Conservation (phyloP, 2,888 invertebrate species). For the Epistrophella euchroma region DNA sequence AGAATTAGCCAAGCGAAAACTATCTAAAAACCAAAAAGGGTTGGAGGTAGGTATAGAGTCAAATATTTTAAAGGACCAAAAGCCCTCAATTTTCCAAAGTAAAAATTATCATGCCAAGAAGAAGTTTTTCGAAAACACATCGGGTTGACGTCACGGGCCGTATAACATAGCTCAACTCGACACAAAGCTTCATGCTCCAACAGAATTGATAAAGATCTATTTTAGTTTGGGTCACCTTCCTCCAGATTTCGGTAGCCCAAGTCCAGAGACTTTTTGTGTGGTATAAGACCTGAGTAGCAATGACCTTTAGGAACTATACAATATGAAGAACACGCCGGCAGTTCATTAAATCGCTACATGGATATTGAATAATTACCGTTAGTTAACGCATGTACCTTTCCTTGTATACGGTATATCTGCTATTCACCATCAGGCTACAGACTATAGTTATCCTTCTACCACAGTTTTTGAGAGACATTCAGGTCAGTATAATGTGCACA, state of each 20-base stretch:
- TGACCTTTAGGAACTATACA: conserved; percentile 23
- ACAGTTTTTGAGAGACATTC: conserved; percentile 13
- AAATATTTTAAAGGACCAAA: neutral
- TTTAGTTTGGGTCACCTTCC: conserved; percentile 13
- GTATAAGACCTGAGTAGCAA: conserved; percentile 2
- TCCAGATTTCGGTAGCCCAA: neutral
- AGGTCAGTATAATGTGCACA: conserved; percentile 39
- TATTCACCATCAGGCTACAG: neutral
- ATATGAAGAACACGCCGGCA: conserved; percentile 51
- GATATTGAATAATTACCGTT: conserved; percentile 64
- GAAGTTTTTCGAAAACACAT: conserved; percentile 43
- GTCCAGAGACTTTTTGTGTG: neutral
- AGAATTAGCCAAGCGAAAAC: conserved; percentile 62
- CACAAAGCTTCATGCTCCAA: conserved; percentile 62
- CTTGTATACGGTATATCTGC: neutral
- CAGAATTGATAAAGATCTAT: conserved; percentile 51
- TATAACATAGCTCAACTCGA: conserved; percentile 43
- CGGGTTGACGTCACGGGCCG: conserved; percentile 50
- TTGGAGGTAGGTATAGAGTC: neutral
- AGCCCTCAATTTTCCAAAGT: conserved; percentile 6
- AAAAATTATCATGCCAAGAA: conserved; percentile 38
- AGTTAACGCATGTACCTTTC: neutral
- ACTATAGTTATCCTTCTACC: neutral
- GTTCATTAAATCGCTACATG: conserved; percentile 62
- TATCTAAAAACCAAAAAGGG: conserved; percentile 37